Evolutionary conservation across 2,113 vertebrate genomes (phyloP).

Genomic region (Martes martes): DNA sequence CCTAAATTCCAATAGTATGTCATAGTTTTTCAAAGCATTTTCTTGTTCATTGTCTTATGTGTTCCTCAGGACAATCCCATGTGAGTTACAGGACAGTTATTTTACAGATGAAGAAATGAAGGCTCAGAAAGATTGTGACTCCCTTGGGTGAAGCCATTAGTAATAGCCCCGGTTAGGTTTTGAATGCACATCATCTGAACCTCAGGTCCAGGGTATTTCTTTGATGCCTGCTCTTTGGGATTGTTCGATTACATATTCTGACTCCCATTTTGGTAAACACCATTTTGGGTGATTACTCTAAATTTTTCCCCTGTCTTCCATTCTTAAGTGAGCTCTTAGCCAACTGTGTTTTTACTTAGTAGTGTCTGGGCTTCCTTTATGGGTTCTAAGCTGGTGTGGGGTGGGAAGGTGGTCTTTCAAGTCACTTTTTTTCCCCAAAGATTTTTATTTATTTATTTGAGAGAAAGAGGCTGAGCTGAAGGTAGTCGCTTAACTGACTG

Average conservation of each 20-base stretch:
- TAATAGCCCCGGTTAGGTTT: background rate
- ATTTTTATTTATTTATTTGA: background rate
- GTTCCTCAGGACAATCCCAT: background rate
- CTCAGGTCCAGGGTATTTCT: background rate
- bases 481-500: background rate
- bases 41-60: background rate
- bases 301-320: background rate
- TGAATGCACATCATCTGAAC: background rate
- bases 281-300: background rate
- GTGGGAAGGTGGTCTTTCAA: background rate
- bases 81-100: background rate
- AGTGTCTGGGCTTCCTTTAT: background rate
- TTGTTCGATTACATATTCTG: background rate
- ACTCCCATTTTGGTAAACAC: background rate
- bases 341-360: background rate
- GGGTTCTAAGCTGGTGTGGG: background rate
- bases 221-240: background rate
- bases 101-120: background rate
- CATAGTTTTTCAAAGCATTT: slow-evolving; percentile 16
- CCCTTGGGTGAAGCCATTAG: background rate
- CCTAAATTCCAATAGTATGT: background rate
- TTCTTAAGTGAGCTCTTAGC: background rate
- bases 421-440: background rate
- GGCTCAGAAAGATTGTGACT: background rate
- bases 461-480: background rate